Percentiles rank a stretch among this genome's conserved stretches.
These are phyloP conservation scores for Pampusana beccarii DNA, from an alignment of 2,113 vertebrate genomes.

Conservation along the genomic window DNA sequence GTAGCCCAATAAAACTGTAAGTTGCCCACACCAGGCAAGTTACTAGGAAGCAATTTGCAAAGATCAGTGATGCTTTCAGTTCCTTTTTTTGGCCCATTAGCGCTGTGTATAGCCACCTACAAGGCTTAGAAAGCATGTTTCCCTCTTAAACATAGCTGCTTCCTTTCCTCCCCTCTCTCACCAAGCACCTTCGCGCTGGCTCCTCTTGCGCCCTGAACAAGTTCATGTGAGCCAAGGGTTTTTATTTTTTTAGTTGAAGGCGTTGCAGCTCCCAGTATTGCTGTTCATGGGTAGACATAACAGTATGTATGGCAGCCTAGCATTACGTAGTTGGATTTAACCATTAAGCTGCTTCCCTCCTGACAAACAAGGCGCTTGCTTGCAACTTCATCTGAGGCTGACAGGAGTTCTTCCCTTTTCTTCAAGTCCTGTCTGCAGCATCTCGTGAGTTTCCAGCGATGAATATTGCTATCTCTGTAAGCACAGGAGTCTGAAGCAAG, in stretches of 20 bases:
- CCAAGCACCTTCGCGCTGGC: neutral
- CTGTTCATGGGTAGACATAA: no score
- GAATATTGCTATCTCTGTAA: neutral
- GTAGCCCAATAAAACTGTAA: slow-evolving; percentile 3
- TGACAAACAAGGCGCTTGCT: neutral
- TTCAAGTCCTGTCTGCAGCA: neutral
- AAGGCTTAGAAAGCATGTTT: neutral
- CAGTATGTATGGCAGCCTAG: neutral
- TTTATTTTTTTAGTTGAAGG: neutral
- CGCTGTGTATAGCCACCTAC: neutral
- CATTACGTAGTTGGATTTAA: neutral
- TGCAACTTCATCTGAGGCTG: neutral
- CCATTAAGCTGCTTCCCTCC: neutral
- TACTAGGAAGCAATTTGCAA: slow-evolving; percentile 16
- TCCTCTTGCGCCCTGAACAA: neutral
- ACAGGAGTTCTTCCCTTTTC: neutral
- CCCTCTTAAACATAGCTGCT: neutral
- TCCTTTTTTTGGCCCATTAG: neutral
- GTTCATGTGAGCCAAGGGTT: neutral
- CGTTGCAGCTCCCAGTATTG: neutral
- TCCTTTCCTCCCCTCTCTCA: neutral
- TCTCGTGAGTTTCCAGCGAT: neutral
- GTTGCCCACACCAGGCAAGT: slow-evolving; percentile 1
- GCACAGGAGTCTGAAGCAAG: neutral
- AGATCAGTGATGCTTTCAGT: neutral